Evolutionary conservation across 2,888 invertebrate genomes (phyloP).

Genomic region (Lasioglossum calceatum): DNA sequence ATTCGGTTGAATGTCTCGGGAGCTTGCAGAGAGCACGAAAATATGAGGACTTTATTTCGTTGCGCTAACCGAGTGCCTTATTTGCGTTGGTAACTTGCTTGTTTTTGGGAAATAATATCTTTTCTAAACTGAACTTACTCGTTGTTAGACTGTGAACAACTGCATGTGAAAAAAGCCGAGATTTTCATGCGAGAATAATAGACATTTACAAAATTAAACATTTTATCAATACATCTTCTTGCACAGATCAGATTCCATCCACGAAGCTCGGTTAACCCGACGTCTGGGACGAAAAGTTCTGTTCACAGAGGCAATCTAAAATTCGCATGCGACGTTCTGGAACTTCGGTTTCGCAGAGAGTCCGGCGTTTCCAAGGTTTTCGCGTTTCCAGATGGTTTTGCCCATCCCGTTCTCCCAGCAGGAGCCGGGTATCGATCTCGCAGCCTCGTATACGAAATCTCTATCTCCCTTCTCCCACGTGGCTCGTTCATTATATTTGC

Average conservation of each 20-base stretch:
- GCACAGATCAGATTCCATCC: too few species aligned
- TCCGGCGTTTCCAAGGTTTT: conserved; percentile 35
- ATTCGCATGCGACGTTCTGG: neutral
- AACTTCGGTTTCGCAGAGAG: neutral
- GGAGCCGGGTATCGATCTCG: conserved; percentile 62
- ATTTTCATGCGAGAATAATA: too few species aligned
- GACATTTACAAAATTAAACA: too few species aligned
- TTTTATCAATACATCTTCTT: too few species aligned
- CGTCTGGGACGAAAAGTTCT: neutral
- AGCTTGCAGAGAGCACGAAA: neutral
- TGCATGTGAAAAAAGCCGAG: too few species aligned
- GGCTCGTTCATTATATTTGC: conserved; percentile 56
- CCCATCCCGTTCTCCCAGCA: conserved; percentile 23
- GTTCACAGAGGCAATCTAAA: neutral
- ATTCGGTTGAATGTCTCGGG: neutral
- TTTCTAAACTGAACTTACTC: neutral
- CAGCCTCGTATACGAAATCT: conserved; percentile 53
- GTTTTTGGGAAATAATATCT: neutral
- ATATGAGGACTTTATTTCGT: neutral
- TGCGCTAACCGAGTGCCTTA: neutral
- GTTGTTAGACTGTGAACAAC: too few species aligned
- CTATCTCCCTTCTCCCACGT: conserved; percentile 20
- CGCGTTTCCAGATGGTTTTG: conserved; percentile 46
- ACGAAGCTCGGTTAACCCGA: too few species aligned
- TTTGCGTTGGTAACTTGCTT: neutral